Base-by-base conservation (phyloP, 2,113 vertebrate species). In the Otis tarda region DNA sequence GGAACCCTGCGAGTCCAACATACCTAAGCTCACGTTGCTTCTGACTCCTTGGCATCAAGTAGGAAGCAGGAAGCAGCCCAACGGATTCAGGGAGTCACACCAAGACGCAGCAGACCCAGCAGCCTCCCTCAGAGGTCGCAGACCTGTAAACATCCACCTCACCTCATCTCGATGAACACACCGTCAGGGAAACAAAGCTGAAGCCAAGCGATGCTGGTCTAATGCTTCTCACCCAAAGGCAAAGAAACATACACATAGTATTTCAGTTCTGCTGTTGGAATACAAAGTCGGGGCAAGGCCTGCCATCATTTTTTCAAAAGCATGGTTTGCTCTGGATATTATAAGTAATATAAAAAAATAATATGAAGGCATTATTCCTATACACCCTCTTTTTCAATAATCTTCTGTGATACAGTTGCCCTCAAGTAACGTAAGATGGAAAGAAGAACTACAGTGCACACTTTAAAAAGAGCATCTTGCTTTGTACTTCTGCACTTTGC, bases 21-120 rank as follows among this genome's bases (percentile, higher is more conserved):
- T 28, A 39, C 2, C 0, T 16, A 60, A 24, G 10, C 22, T 41
- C 31, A 2, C 57, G 5, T 2, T 15, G 4, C 23, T 64, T 33
- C 68, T 39, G 52, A 37, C 3, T 30, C 63, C 63, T 31, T 10
- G 22, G 74, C 64, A 27, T 5, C 1, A 1, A 52, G 55, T 1
- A 27, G 8, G 4, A 50, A 35, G 39, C 59, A 33, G 43, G 12
- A 56, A 73, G 19, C 71, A 80, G 80, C 14, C 61, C 87, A 64
- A 81, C 10, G 6, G 28, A 50, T 0, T 5, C 1, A 8, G 27
- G 56, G 0, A 7, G 52, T 22, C 71, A 20, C 22, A 68, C n/a
- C 16, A 41, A 67, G 47, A n/a, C 4, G n/a, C n/a, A 30, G 37
- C 30, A 64, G 61, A 37, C 24, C 15, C 73, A 80, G 68, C 47